Evolutionary conservation across 2,797 vertebrate species (phyloP), one percentile per base, ranked within the genome.

Genomic region (Gymnothorax javanicus): DNA sequence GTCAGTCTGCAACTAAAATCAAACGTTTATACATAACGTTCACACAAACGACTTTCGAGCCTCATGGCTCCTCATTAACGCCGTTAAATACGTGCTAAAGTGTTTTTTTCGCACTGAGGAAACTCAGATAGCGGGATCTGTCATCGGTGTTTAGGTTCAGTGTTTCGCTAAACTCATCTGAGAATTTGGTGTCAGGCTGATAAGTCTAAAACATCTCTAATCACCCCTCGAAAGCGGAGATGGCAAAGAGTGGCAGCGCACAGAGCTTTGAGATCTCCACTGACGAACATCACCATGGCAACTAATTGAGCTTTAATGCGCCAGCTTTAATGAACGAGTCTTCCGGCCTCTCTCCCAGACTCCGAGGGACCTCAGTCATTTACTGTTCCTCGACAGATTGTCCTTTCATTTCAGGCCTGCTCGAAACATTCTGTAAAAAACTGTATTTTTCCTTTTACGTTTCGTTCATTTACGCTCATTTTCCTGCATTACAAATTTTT

Each of bases 251-350:
- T 9, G 12, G 56, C 56, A 13, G 9, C 23, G 25, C 7, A 25
- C 58, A 58, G 81, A 15, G 56, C 25, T 50, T 20, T 11, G 20
- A 82, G 79, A 82, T 23, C 20, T n/a, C 33, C 52, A n/a, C 79
- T 57, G 54, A n/a, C 54, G 52, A 54, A 59, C 8, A 27, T 82
- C 56, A 17, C 56, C 57, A 82, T 59, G 81, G 81, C 56, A 82
- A 82, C 81, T 82, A 82, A 82, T 54, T 82, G 81, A 17, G n/a
- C 81, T 82, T 25, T 58, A 82, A 82, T 58, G 54, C 33, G 33
- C 33, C 33, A 43, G 33, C 79, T 82, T n/a, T 56, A 82, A 82
- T 82, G 81, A 82, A 59, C 56, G 57, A 20, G 43, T 82, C n/a
- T 4, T 33, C 81, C 56, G 15, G 56, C 54, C 25, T 59, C 57